These are phyloP conservation scores for Zoanthus sansibaricus DNA, from an alignment of 92 coral and sea anemone genomes.

Conservation along the genomic window DNA sequence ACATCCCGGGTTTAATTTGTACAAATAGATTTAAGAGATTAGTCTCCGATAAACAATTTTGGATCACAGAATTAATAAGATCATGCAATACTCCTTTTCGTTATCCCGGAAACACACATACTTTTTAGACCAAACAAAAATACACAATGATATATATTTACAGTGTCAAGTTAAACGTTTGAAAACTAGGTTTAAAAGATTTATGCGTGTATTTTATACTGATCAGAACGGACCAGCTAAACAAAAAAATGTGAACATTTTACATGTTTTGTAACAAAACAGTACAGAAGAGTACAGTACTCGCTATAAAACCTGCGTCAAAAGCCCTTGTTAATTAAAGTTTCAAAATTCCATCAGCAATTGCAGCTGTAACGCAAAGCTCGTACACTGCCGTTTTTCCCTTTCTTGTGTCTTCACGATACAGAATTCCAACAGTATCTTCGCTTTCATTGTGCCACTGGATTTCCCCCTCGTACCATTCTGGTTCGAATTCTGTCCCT, in stretches of 20 bases:
- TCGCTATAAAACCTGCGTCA: conserved; percentile 12
- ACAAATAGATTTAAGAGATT: too few relatives aligned
- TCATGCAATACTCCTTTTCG: neutral
- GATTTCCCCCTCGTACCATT: conserved; percentile 50
- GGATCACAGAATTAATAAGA: neutral
- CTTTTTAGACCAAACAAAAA: neutral
- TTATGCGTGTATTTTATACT: conserved; percentile 7
- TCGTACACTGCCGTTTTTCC: conserved; percentile 45
- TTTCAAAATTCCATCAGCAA: conserved; percentile 44
- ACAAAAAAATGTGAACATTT: conserved; percentile 4
- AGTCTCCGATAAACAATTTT: neutral
- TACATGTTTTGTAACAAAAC: neutral
- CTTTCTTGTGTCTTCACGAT: conserved; percentile 39
- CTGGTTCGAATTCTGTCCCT: conserved; percentile 39
- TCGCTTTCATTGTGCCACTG: conserved; percentile 40
- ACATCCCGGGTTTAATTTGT: too few relatives aligned
- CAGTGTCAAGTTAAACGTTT: neutral
- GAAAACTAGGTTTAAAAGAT: conserved; percentile 3
- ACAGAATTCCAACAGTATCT: conserved; percentile 48
- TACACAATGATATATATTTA: neutral
- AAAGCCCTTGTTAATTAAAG: neutral
- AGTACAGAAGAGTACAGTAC: conserved; percentile 4
- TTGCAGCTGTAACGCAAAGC: conserved; percentile 37
- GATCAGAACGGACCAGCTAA: conserved; percentile 3
- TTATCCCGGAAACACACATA: neutral